Conservation (phyloP, 2,797 vertebrate genomes). For the Echeneis naucrates region DNA sequence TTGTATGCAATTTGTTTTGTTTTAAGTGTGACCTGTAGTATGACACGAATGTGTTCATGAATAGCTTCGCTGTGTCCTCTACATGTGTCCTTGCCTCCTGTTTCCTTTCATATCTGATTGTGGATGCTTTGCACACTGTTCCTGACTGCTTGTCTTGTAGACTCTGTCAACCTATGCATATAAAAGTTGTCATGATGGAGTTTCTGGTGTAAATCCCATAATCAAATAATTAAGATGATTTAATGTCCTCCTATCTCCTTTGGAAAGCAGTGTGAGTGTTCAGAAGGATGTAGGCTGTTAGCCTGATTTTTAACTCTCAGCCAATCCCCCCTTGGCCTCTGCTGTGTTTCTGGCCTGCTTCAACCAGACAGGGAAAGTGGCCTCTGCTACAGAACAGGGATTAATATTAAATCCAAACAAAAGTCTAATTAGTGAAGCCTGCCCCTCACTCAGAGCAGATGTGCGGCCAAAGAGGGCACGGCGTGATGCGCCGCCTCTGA, state of each 20-base stretch:
- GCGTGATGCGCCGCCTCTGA: slow-evolving; percentile 34
- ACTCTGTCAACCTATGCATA: slow-evolving; percentile 33
- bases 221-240: slow-evolving; percentile 59
- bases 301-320: slow-evolving; percentile 48
- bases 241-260: slow-evolving; percentile 54
- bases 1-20: slow-evolving; percentile 29
- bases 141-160: slow-evolving; percentile 16
- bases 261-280: slow-evolving; percentile 25
- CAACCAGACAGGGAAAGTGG: slow-evolving; percentile 49
- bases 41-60: slow-evolving; percentile 12
- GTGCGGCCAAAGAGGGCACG: slow-evolving; percentile 13
- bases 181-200: slow-evolving; percentile 39
- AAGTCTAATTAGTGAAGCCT: slow-evolving; percentile 71
- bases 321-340: slow-evolving; percentile 17
- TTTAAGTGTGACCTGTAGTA: background rate
- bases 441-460: slow-evolving; percentile 35
- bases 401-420: slow-evolving; percentile 78
- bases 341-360: slow-evolving; percentile 33
- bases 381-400: slow-evolving; percentile 46
- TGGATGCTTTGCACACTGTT: background rate
- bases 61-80: slow-evolving; percentile 18
- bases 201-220: slow-evolving; percentile 27
- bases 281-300: slow-evolving; percentile 29
- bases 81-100: slow-evolving; percentile 21
- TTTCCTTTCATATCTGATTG: slow-evolving; percentile 21